These are phyloP conservation scores for Ochlodes sylvanus DNA, from an alignment of 2,888 invertebrate species.

Conservation along the genomic window DNA sequence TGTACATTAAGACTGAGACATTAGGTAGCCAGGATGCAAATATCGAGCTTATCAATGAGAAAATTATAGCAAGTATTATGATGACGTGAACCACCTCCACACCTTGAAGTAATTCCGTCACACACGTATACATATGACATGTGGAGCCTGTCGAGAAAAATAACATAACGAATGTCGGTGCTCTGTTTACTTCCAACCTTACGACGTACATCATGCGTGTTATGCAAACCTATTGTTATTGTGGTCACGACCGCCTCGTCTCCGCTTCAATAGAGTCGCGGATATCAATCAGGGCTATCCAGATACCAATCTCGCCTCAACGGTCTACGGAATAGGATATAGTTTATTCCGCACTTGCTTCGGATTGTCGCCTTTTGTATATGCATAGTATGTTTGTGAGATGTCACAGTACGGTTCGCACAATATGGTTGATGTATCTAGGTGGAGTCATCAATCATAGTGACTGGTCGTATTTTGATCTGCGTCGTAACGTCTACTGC, in stretches of 20 bases:
- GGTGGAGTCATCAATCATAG: slow-evolving; percentile 23
- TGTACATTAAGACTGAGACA: no score
- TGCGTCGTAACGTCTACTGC: slow-evolving; percentile 1
- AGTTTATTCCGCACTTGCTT: neutral
- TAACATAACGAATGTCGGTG: no score
- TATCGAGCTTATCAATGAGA: no score
- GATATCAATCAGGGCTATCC: neutral
- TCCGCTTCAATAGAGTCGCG: slow-evolving; percentile 20
- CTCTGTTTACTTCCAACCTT: neutral
- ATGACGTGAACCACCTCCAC: no score
- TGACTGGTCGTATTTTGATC: slow-evolving; percentile 17
- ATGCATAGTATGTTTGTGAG: slow-evolving; percentile 20
- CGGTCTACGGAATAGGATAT: neutral
- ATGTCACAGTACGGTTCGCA: slow-evolving; percentile 10
- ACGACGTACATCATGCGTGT: slow-evolving; percentile 6
- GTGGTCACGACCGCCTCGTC: slow-evolving; percentile 20
- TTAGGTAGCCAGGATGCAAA: no score
- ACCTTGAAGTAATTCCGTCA: no score
- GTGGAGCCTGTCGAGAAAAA: no score
- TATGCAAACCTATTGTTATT: slow-evolving; percentile 22
- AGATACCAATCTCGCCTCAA: neutral
- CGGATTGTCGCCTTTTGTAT: neutral
- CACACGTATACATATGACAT: no score
- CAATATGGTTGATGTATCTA: neutral
- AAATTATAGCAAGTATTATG: no score